Percentiles rank a stretch among this genome's conserved stretches.
These are phyloP conservation scores for Iguana delicatissima DNA, from an alignment of 2,797 vertebrate species.

Conservation along the genomic window DNA sequence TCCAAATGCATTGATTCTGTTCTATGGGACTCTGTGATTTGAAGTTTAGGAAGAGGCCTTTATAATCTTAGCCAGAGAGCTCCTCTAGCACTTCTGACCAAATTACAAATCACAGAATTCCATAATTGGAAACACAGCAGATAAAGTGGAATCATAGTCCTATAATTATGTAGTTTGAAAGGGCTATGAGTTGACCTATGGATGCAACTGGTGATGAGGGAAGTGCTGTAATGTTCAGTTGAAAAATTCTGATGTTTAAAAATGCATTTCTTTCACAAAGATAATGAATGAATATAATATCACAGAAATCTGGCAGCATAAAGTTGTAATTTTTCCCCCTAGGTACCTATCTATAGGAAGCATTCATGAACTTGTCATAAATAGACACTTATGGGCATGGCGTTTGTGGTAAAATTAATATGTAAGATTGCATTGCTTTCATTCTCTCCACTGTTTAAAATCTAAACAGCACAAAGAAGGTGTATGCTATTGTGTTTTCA, in stretches of 20 bases:
- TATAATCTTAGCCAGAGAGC: too few species aligned
- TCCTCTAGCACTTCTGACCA: too few species aligned
- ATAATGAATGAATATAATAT: not conserved
- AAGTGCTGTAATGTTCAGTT: not conserved
- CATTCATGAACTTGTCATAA: not conserved
- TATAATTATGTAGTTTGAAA: too few species aligned
- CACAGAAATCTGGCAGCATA: not conserved
- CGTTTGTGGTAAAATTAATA: not conserved
- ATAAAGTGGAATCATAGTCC: too few species aligned
- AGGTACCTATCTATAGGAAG: not conserved
- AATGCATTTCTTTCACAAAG: not conserved
- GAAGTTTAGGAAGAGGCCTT: too few species aligned
- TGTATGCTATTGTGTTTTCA: not conserved
- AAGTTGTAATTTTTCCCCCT: not conserved
- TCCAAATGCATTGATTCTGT: not conserved
- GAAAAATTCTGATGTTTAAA: not conserved
- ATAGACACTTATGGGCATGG: not conserved
- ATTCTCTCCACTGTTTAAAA: not conserved
- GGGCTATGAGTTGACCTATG: not conserved
- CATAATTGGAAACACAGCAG: too few species aligned
- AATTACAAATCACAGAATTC: too few species aligned
- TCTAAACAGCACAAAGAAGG: not conserved
- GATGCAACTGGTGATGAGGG: not conserved
- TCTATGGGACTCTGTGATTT: too few species aligned
- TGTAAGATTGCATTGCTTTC: not conserved